Percentiles rank a stretch among this genome's conserved stretches.
phyloP scores from a whole-genome alignment of 2,797 vertebrate genomes.

The Garrulus glandarius region DNA sequence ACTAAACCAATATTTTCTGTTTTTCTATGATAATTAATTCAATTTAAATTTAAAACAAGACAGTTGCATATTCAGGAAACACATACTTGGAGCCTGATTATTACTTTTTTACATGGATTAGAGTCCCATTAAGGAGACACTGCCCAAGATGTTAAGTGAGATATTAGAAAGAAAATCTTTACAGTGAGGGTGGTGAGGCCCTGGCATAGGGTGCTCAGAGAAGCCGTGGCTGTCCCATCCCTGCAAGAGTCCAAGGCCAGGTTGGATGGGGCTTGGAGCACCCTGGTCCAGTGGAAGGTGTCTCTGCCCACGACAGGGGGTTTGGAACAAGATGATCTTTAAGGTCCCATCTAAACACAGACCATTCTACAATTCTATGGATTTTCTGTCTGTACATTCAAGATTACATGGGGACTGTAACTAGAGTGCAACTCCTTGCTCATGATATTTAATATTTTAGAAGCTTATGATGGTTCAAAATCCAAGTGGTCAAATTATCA shows the following conservation, averaged over 20 bases:
- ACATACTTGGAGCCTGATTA: not conserved
- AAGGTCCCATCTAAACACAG: not conserved
- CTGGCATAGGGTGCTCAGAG: not conserved
- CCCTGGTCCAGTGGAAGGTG: not conserved
- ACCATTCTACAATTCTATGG: not conserved
- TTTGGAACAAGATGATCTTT: not conserved
- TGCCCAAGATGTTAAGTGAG: not conserved
- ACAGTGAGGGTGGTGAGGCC: not conserved
- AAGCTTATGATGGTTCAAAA: not conserved
- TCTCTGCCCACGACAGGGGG: accelerated
- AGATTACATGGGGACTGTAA: not conserved
- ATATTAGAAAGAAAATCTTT: not conserved
- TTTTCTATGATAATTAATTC: not conserved
- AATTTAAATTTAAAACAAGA: not conserved
- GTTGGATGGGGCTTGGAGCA: accelerated
- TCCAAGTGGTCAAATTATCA: not conserved
- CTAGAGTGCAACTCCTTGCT: not conserved
- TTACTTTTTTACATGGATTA: not conserved
- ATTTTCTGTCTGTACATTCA: not conserved
- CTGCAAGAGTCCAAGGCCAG: not conserved
- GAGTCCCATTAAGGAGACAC: not conserved
- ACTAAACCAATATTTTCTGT: not conserved
- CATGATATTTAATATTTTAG: not conserved
- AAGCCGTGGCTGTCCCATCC: not conserved
- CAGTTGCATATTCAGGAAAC: not conserved